These are phyloP conservation scores for Vollenhovia emeryi DNA, from an alignment of 1,140 invertebrate genomes.

Conservation along the genomic window DNA sequence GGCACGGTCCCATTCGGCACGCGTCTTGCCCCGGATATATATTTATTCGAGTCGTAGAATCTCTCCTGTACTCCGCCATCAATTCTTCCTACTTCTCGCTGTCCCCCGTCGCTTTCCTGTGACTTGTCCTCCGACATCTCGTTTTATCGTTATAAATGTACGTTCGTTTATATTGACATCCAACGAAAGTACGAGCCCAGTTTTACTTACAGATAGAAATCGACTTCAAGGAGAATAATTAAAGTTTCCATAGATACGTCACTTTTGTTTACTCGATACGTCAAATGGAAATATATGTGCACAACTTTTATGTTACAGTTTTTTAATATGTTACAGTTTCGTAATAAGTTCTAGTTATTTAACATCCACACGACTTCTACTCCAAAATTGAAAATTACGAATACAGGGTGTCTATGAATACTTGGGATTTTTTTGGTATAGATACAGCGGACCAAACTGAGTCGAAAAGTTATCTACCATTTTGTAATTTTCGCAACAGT, in stretches of 20 bases:
- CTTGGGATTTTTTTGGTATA: too few species aligned
- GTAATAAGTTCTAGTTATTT: too few species aligned
- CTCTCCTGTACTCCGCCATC: not conserved
- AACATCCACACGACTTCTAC: too few species aligned
- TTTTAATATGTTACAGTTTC: too few species aligned
- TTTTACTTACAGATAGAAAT: too few species aligned
- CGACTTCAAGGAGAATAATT: not conserved
- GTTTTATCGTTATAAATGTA: not conserved
- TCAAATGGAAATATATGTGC: not conserved
- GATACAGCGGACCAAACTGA: too few species aligned
- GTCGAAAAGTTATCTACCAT: too few species aligned
- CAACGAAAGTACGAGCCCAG: not conserved
- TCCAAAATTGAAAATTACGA: too few species aligned
- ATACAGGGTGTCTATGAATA: too few species aligned
- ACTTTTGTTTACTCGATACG: not conserved
- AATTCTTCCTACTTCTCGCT: not conserved
- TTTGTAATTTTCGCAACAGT: too few species aligned
- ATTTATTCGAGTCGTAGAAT: not conserved
- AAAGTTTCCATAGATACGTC: conserved; percentile 12
- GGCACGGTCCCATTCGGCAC: conserved; percentile 73
- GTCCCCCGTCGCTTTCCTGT: not conserved
- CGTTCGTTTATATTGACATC: not conserved
- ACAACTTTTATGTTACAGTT: too few species aligned
- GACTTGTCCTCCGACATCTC: not conserved
- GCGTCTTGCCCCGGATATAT: conserved; percentile 2